phyloP scores from a whole-genome alignment of 2,888 invertebrate genomes.

The Panopea generosa region DNA sequence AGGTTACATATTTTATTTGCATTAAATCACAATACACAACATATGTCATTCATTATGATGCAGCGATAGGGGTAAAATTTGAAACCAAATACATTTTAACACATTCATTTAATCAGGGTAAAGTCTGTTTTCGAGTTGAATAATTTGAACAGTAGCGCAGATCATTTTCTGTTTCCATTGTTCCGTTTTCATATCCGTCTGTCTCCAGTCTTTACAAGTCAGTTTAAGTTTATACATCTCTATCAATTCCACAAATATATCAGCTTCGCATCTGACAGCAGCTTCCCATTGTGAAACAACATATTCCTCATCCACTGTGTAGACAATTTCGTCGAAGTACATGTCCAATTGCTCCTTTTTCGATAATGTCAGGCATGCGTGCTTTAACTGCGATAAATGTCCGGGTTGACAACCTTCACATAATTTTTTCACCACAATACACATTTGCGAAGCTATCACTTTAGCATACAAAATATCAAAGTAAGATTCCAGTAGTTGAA shows the following conservation, averaged over 20 bases:
- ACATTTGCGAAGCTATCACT: slow-evolving; percentile 17
- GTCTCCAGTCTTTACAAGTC: slow-evolving; percentile 32
- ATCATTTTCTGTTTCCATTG: slow-evolving; percentile 41
- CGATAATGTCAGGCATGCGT: slow-evolving; percentile 23
- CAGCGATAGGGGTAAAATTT: too few relatives aligned
- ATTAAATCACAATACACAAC: too few relatives aligned
- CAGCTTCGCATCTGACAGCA: neutral
- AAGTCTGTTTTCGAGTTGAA: slow-evolving; percentile 26
- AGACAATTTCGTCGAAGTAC: slow-evolving; percentile 40
- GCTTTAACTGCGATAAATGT: slow-evolving; percentile 16
- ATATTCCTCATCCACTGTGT: slow-evolving; percentile 29
- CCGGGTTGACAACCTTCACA: slow-evolving; percentile 37
- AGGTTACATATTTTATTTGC: too few relatives aligned
- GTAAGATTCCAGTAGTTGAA: slow-evolving; percentile 40
- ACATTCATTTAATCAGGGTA: neutral
- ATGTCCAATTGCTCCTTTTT: slow-evolving; percentile 13
- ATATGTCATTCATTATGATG: too few relatives aligned
- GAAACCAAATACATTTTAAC: neutral
- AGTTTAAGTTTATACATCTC: slow-evolving; percentile 41
- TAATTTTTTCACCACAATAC: slow-evolving; percentile 27
- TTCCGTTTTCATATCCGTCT: slow-evolving; percentile 35
- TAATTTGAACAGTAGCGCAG: slow-evolving; percentile 19
- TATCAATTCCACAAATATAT: neutral
- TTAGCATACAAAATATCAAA: slow-evolving; percentile 44
- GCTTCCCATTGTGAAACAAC: slow-evolving; percentile 13